Evolutionary conservation across 2,888 invertebrate genomes (phyloP), one percentile per base, ranked within the genome.

Genomic region (Lepeophtheirus nordmannii): DNA sequence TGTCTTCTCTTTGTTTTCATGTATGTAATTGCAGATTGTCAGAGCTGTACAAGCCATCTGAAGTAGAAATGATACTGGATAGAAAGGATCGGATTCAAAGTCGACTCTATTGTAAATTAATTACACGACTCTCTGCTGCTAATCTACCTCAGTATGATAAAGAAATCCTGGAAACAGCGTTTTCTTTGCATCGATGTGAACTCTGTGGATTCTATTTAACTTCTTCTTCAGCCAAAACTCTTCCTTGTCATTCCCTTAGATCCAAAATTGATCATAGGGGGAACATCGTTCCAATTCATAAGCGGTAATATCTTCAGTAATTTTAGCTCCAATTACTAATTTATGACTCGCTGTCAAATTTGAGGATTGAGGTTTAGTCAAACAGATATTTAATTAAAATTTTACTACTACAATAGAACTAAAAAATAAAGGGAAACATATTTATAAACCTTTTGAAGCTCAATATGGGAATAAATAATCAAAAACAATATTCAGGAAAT

Each of bases 11-110:
- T 30, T 30, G 30, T 30, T 30, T 30, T 30, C 30, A 30, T 30
- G 30, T 5, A 30, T 30, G 7, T 30, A 17, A 58, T 73, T 73
- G 38, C 72, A 86, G 90, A 71, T 78, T 93, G 71, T 85, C 90
- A 11, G 86, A 88, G 22, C 84, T 89, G 81, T 92, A 92, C 75
- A 86, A 86, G 0, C 92, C 92, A 74, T 79, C 82, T 0, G 91
- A 93, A 73, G 79, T 92, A 67, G 93, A 94, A 77, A 79, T 81
- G 46, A 81, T 93, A 56, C 82, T 84, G 69, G 93, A 94, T 73
- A 85, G 86, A 70, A 88, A 87, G 72, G 93, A 93, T 75, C 88
- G 91, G 74, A 84, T 91, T 17, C 87, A 87, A 72, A 87, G 88
- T 1, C 81, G 87, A 0, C 76, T 91, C 23, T 91, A 85, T 79